Evolutionary conservation across 2,797 vertebrate genomes (phyloP).

Genomic region (Hoplostethus atlanticus): DNA sequence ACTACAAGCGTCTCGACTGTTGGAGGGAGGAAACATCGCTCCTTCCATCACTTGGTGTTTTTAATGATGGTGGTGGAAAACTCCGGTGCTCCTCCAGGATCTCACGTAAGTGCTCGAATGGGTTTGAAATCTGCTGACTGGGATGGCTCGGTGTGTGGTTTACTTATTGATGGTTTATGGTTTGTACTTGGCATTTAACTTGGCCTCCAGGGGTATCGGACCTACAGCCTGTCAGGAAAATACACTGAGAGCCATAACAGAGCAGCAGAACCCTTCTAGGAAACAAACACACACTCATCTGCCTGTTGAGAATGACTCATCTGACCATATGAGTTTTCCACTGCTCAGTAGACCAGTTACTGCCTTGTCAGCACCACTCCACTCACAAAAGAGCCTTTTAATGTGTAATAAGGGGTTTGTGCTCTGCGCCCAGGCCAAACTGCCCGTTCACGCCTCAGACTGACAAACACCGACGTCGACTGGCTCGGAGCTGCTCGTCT

Average conservation of each 20-base stretch:
- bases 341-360: constrained; percentile 7
- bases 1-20: no score
- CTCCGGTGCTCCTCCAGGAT: no score
- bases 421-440: constrained; percentile 15
- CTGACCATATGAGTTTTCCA: neutral
- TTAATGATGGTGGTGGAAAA: no score
- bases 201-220: neutral
- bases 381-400: constrained; percentile 46
- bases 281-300: constrained; percentile 30
- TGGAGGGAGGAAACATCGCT: no score
- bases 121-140: no score
- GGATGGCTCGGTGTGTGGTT: no score
- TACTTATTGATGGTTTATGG: no score
- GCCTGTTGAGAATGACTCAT: constrained; percentile 52
- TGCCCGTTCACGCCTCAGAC: constrained; percentile 40
- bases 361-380: constrained; percentile 24
- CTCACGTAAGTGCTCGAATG: no score
- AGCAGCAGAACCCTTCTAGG: neutral
- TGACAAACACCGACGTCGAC: no score
- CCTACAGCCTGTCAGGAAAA: constrained; percentile 7
- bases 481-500: constrained; percentile 27
- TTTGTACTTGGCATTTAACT: neutral
- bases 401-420: constrained; percentile 41
- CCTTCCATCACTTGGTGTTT: no score
- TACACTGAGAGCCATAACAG: neutral